Evolutionary conservation across 2,113 vertebrate genomes (phyloP).

Genomic region (Genyomyrus donnyi): DNA sequence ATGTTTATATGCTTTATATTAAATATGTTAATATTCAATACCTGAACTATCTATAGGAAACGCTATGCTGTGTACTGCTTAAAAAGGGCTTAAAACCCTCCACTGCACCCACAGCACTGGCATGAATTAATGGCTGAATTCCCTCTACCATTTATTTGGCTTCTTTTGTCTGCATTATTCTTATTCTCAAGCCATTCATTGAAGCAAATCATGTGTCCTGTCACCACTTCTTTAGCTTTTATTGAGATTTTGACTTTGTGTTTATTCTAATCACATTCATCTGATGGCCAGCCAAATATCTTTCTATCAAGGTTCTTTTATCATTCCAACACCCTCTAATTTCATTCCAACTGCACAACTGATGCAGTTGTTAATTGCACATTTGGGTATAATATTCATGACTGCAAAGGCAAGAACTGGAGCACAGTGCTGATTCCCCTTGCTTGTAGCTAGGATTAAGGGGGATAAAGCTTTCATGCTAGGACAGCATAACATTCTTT

Average conservation of each 20-base stretch:
- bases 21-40: no score
- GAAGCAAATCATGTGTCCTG: background rate
- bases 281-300: background rate
- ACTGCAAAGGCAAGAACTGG: background rate
- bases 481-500: background rate
- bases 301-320: background rate
- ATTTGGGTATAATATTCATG: background rate
- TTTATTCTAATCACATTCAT: background rate
- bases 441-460: background rate
- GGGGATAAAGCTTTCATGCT: background rate
- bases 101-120: background rate
- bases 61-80: no score
- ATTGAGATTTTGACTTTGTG: background rate
- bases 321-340: background rate
- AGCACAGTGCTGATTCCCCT: background rate
- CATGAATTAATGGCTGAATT: background rate
- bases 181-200: background rate
- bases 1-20: no score
- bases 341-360: background rate
- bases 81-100: background rate
- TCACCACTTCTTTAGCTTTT: background rate
- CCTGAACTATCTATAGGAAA: no score
- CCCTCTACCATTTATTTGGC: background rate
- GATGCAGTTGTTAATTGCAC: background rate
- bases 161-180: background rate